Percentiles rank a stretch among this genome's conserved stretches.
phyloP scores from a whole-genome alignment of 2,113 vertebrate species.

The Tragelaphus strepsiceros region DNA sequence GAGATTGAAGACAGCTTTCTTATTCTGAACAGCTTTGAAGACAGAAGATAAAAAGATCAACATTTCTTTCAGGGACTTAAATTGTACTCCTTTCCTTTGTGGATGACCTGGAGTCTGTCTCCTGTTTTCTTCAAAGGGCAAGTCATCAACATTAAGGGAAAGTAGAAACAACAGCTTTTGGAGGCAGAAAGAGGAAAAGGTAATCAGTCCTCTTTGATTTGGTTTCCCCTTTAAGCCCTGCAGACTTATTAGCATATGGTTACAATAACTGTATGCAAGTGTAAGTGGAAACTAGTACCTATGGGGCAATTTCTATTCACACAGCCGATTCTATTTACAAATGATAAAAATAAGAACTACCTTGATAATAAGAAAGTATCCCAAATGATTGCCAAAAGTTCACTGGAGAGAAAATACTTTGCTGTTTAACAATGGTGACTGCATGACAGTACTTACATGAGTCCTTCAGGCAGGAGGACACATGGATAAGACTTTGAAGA shows the following conservation, averaged over 20 bases:
- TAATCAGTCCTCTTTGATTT: not conserved
- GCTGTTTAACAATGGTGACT: not conserved
- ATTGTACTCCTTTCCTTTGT: not conserved
- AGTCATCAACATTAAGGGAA: not conserved
- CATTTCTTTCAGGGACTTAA: not conserved
- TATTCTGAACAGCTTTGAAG: constrained; percentile 7
- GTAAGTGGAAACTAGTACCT: not conserved
- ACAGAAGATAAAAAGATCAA: not conserved
- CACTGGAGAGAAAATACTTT: not conserved
- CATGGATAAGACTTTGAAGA: not conserved
- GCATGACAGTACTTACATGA: not conserved
- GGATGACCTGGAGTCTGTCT: not conserved
- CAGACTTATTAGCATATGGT: not conserved
- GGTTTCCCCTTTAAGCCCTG: not conserved
- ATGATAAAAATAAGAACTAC: not conserved
- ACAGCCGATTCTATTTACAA: not conserved
- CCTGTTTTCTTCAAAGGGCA: not conserved
- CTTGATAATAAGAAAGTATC: not conserved
- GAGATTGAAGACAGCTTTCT: not conserved
- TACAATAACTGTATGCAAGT: not conserved
- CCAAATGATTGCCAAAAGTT: not conserved
- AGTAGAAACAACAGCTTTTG: not conserved
- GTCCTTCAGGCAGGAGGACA: not conserved
- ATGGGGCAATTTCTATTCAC: not conserved
- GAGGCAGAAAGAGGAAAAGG: not conserved